These are phyloP conservation scores for Thalassarche chlororhynchos DNA, from an alignment of 2,113 vertebrate genomes.

Conservation along the genomic window DNA sequence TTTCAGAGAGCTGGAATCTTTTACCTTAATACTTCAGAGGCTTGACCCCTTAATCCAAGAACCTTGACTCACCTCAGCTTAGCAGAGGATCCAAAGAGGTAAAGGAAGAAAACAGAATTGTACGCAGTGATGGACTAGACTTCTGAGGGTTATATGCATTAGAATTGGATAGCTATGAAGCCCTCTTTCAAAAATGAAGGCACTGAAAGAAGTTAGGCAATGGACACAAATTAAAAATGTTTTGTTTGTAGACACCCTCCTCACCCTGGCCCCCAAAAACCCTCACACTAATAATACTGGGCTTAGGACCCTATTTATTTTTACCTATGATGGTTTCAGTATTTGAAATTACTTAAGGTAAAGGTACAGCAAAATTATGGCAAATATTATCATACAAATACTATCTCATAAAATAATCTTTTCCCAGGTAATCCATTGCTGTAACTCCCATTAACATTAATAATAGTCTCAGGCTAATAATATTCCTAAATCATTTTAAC, in stretches of 20 bases:
- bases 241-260: fast-evolving
- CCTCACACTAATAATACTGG: background rate
- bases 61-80: background rate
- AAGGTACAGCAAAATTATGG: background rate
- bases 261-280: fast-evolving
- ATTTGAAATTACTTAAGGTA: background rate
- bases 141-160: background rate
- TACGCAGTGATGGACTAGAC: background rate
- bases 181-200: background rate
- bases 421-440: background rate
- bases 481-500: background rate
- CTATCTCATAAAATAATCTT: background rate
- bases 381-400: background rate
- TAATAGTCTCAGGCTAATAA: background rate
- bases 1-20: background rate
- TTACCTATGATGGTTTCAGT: background rate
- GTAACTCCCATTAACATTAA: background rate
- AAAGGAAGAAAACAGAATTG: background rate
- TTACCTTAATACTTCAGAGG: background rate
- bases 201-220: background rate
- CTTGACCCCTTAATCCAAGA: background rate
- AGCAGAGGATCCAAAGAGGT: background rate
- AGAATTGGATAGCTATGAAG: background rate
- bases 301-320: background rate
- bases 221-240: background rate